These are phyloP conservation scores for Pseudomyrmex dendroicus DNA, from an alignment of 1,140 invertebrate species.

Conservation along the genomic window DNA sequence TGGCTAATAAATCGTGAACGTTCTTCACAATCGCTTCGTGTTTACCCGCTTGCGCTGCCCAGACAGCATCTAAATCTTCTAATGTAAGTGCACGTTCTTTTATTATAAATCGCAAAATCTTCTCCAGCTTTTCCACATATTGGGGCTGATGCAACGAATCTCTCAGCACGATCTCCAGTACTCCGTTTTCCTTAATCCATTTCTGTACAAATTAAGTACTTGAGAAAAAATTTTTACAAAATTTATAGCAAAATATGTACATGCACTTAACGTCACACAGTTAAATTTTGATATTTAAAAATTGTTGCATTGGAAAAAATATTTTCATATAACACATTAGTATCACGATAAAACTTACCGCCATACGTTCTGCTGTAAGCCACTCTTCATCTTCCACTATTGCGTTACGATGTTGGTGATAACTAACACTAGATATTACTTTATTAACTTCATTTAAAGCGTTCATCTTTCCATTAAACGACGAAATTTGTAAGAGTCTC, in stretches of 20 bases:
- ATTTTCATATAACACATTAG: slow-evolving; percentile 31
- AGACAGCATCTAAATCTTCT: slow-evolving; percentile 97
- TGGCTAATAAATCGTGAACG: slow-evolving; percentile 97
- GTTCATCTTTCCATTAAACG: slow-evolving; percentile 99
- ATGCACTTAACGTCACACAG: too few relatives aligned
- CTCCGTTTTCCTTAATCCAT: slow-evolving; percentile 98
- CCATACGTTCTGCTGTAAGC: slow-evolving; percentile 97
- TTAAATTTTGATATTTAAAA: background rate
- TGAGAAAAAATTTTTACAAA: background rate
- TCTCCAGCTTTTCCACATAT: slow-evolving; percentile 99
- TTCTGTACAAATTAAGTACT: slow-evolving; percentile 86
- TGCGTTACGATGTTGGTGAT: slow-evolving; percentile 91
- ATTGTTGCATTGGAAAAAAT: background rate
- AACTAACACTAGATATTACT: slow-evolving; percentile 95
- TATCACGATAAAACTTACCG: slow-evolving; percentile 87
- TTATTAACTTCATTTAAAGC: slow-evolving; percentile 99
- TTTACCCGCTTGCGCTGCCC: slow-evolving; percentile 97
- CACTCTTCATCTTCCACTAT: slow-evolving; percentile 94
- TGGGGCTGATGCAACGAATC: slow-evolving; percentile 99
- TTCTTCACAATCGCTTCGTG: slow-evolving; percentile 99
- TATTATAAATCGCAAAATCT: slow-evolving; percentile 98
- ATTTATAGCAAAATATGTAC: background rate
- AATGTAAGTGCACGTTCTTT: slow-evolving; percentile 96
- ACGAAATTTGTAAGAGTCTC: slow-evolving; percentile 97
- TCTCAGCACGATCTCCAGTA: slow-evolving; percentile 96